Conservation (phyloP, 1,140 invertebrate genomes). For the Asobara japonica region DNA sequence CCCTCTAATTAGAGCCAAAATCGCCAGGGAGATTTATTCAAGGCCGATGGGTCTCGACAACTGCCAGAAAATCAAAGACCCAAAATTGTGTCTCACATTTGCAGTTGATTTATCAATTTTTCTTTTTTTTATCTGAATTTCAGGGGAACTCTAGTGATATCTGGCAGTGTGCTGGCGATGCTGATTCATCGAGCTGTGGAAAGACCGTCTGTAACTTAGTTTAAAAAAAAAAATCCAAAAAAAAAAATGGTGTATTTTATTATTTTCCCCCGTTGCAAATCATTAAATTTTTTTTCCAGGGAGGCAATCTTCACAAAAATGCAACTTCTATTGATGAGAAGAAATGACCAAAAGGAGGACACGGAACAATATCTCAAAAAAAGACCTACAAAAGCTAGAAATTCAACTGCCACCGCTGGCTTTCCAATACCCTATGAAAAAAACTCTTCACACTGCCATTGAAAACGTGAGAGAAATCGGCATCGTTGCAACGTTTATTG, state of each 20-base stretch:
- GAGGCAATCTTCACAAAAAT: no score
- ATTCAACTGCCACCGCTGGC: no score
- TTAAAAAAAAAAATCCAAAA: not conserved
- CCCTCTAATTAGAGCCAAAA: conserved; percentile 25
- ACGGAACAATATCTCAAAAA: no score
- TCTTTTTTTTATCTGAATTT: conserved; percentile 35
- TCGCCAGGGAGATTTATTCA: not conserved
- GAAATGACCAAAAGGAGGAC: no score
- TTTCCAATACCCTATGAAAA: no score
- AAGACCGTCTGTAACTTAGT: conserved; percentile 22
- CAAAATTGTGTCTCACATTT: not conserved
- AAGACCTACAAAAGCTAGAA: no score
- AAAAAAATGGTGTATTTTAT: conserved; percentile 3
- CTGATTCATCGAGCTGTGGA: conserved; percentile 57
- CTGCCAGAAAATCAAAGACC: not conserved
- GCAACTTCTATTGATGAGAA: no score
- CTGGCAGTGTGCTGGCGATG: conserved; percentile 57
- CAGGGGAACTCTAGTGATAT: conserved; percentile 63
- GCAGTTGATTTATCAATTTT: conserved; percentile 2
- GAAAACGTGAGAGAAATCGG: no score
- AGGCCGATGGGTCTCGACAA: not conserved
- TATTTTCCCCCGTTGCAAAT: conserved; percentile 37
- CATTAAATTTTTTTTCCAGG: no score
- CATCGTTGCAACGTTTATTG: no score
- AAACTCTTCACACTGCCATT: no score